These are phyloP conservation scores for Hypolimnas misippus DNA, from an alignment of 2,888 invertebrate genomes.

Conservation along the genomic window DNA sequence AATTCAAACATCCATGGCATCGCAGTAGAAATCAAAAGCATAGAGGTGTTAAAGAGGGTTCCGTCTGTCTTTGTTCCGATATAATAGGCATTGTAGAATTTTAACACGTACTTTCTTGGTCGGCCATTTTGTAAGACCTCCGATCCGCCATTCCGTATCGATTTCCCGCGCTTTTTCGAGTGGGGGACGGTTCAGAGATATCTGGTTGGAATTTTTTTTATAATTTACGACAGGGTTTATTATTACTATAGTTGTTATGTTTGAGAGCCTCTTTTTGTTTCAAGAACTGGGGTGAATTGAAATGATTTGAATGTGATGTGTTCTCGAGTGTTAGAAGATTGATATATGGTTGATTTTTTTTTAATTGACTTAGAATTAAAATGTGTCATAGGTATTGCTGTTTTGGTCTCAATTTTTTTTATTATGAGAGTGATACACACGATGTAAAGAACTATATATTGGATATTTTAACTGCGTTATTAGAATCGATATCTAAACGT, in stretches of 20 bases:
- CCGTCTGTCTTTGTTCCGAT: conserved; percentile 55
- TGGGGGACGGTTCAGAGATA: conserved; percentile 37
- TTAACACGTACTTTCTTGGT: conserved; percentile 54
- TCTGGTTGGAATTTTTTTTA: conserved; percentile 44
- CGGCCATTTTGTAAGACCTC: conserved; percentile 43
- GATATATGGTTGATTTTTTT: conserved; percentile 6
- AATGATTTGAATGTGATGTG: conserved; percentile 12
- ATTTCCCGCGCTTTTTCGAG: conserved; percentile 29
- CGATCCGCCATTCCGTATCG: conserved; percentile 39
- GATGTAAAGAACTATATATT: too few species aligned
- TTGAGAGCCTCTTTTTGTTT: conserved; percentile 45
- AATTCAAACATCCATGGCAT: conserved; percentile 40
- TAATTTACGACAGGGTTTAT: conserved; percentile 44
- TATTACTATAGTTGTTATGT: conserved; percentile 39
- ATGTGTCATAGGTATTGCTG: too few species aligned
- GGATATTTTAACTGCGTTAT: too few species aligned
- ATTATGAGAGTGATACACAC: too few species aligned
- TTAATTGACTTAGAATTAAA: conserved; percentile 8
- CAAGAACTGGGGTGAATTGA: conserved; percentile 43
- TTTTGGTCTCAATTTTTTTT: too few species aligned
- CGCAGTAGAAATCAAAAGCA: conserved; percentile 55
- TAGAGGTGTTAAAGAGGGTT: conserved; percentile 65
- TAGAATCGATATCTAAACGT: too few species aligned
- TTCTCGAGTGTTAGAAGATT: conserved; percentile 7
- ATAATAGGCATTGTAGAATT: conserved; percentile 64